Evolutionary conservation across 2,888 invertebrate genomes (phyloP).

Genomic region (Terebella lapidaria): DNA sequence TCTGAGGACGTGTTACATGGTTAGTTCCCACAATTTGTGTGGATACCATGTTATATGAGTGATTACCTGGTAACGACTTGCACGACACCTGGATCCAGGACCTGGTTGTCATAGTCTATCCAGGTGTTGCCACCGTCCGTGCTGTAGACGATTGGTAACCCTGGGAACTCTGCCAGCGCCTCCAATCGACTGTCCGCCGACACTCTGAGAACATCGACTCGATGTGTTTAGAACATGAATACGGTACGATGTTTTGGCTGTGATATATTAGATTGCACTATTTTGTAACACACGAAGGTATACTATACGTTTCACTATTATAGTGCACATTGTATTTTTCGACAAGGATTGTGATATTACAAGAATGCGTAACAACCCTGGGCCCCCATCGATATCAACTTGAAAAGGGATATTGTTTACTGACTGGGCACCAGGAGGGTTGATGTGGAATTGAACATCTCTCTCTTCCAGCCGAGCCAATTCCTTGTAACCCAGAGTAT

Average conservation of each 20-base stretch:
- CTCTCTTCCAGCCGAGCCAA: slow-evolving; percentile 29
- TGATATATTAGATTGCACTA: too few species aligned
- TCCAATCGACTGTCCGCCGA: slow-evolving; percentile 16
- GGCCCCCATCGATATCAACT: too few species aligned
- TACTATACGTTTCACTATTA: too few species aligned
- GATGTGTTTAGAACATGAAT: not conserved
- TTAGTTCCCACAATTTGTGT: too few species aligned
- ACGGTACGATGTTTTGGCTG: not conserved
- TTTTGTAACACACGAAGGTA: too few species aligned
- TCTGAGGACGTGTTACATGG: too few species aligned
- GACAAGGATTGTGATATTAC: too few species aligned
- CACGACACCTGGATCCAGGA: not conserved
- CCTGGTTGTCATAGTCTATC: slow-evolving; percentile 4
- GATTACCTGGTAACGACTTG: slow-evolving; percentile 1
- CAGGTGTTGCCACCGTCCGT: slow-evolving; percentile 30
- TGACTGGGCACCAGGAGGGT: slow-evolving; percentile 32
- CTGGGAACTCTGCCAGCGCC: slow-evolving; percentile 34
- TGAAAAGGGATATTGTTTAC: too few species aligned
- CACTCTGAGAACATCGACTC: slow-evolving; percentile 17
- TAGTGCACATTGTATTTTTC: too few species aligned
- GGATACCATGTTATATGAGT: too few species aligned
- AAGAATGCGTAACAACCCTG: too few species aligned
- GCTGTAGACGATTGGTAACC: slow-evolving; percentile 34
- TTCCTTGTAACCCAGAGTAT: slow-evolving; percentile 31
- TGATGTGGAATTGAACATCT: slow-evolving; percentile 31